Conservation (phyloP, 2,888 invertebrate species). For the Eustalomyia histrio region DNA sequence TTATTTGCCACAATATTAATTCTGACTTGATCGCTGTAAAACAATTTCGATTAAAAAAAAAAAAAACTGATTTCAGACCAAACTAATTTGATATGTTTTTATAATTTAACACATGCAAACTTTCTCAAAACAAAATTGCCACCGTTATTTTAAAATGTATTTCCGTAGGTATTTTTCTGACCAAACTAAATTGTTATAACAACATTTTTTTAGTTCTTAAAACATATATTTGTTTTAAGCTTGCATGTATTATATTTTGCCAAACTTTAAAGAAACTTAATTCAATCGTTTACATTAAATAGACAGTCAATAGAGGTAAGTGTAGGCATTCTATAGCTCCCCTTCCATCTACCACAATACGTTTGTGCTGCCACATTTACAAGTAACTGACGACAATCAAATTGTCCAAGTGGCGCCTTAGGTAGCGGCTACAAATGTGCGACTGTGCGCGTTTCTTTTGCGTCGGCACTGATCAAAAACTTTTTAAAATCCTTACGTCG, state of each 20-base stretch:
- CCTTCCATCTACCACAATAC: constrained; percentile 53
- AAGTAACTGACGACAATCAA: constrained; percentile 65
- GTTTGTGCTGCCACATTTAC: constrained; percentile 66
- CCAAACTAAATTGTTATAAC: neutral
- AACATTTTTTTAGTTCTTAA: neutral
- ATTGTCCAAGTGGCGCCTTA: constrained; percentile 64
- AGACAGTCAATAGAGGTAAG: neutral
- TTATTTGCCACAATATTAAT: no score
- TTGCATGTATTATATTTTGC: constrained; percentile 8
- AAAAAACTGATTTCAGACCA: no score
- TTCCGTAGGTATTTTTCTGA: no score
- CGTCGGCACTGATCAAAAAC: constrained; percentile 64
- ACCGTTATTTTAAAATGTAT: no score
- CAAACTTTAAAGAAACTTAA: neutral
- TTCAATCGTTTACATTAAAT: neutral
- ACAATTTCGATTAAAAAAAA: no score
- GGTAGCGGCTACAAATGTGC: constrained; percentile 65
- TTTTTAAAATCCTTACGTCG: constrained; percentile 68
- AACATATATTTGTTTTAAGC: neutral
- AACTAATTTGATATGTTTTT: no score
- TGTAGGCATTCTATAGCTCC: constrained; percentile 4
- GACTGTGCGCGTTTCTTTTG: constrained; percentile 63
- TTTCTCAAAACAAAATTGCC: no score
- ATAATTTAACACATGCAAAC: no score
- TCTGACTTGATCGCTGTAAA: no score